phyloP scores from a whole-genome alignment of 1,140 invertebrate species.

The Bombus pyrosoma region DNA sequence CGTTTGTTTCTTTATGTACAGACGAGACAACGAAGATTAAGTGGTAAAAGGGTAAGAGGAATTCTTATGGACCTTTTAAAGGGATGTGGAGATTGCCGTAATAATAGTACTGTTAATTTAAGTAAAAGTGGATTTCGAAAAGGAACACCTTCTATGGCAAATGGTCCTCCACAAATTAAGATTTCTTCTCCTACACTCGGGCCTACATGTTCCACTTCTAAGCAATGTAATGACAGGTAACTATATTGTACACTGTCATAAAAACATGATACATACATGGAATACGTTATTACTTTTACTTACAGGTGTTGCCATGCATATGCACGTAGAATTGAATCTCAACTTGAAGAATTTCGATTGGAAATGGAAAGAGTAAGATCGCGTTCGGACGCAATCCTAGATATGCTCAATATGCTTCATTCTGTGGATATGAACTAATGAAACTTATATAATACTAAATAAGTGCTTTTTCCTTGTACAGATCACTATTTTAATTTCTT shows the following conservation, averaged over 20 bases:
- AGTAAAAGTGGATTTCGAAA: constrained; percentile 44
- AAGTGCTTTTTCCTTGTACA: constrained; percentile 64
- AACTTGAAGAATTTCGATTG: constrained; percentile 70
- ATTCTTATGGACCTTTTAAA: constrained; percentile 76
- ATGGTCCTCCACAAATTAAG: constrained; percentile 64
- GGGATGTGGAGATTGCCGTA: constrained; percentile 75
- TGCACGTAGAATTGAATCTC: constrained; percentile 67
- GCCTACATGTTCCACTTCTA: constrained; percentile 54
- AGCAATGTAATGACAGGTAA: constrained; percentile 69
- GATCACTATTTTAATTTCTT: constrained; percentile 60
- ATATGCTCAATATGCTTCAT: constrained; percentile 71
- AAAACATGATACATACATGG: neutral
- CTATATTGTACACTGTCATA: neutral
- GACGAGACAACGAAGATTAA: constrained; percentile 70
- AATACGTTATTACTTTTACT: constrained; percentile 1
- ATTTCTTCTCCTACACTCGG: constrained; percentile 52
- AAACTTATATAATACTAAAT: constrained; percentile 38
- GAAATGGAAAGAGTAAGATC: constrained; percentile 74
- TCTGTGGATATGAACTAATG: constrained; percentile 66
- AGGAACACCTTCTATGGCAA: constrained; percentile 3
- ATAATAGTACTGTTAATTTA: constrained; percentile 45
- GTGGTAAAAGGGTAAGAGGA: constrained; percentile 72
- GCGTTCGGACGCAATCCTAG: constrained; percentile 70
- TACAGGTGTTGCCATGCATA: constrained; percentile 68
- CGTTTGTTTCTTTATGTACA: constrained; percentile 32